Evolutionary conservation across 2,797 vertebrate genomes (phyloP), one percentile per base, ranked within the genome.

Genomic region (Syndactyla subalaris): DNA sequence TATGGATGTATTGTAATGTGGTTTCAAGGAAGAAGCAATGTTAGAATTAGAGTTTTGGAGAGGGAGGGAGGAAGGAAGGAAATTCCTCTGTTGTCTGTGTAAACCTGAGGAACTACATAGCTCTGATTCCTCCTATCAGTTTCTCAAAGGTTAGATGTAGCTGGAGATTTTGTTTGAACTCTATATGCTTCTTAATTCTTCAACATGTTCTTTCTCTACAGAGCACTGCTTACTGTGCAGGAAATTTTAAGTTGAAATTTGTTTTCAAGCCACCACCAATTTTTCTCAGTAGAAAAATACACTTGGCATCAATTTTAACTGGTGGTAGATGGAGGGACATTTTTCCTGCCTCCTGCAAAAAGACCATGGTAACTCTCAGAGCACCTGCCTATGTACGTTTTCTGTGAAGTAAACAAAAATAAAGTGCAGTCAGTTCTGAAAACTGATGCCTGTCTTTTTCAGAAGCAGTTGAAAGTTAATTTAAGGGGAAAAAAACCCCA

Each of bases 181-280:
- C 57, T 66, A 54, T 29, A 20, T 55, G 62, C 70, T 85, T 93
- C 76, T 85, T 66, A 57, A 81, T 91, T 89, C 70, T 77, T 80
- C 48, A 89, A 36, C 51, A 14, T 49, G 19, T 88, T 86, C 19
- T 48, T 75, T 88, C 80, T 92, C 67, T 84, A 59, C n/a, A 39
- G 52, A 73, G 65, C n/a, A 27, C 45, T 68, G 18, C 43, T 96
- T 17, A 32, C 45, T 57, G 55, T 30, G 39, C 36, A 70, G 57
- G 70, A 89, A 82, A 68, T 85, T 92, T 95, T 80, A 74, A 70
- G 58, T 41, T 88, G 17, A 17, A 62, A 87, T 89, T 94, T 93
- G 57, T 92, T 97, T 94, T 75, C 74, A 88, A 79, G 39, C 30
- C 45, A 67, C 34, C 38, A 73, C 38, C 45, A 49, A 1, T 73